Percentiles rank a stretch among this genome's conserved stretches.
Conservation (phyloP, 1,140 invertebrate species). For the Lerema accius region DNA sequence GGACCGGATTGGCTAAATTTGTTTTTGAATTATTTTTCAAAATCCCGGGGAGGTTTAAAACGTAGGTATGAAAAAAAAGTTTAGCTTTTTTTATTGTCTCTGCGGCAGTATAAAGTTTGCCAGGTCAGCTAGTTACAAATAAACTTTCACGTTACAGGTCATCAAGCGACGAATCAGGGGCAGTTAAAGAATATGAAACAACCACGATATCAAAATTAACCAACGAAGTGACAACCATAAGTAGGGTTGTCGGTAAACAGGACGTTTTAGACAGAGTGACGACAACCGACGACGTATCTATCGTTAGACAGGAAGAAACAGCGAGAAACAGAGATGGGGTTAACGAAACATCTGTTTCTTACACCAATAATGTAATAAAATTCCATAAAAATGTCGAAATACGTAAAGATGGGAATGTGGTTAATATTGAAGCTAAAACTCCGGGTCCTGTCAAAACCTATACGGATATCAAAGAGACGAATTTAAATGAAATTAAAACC, state of each 20-base stretch:
- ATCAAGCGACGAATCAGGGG: slow-evolving; percentile 71
- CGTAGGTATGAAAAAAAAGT: no score
- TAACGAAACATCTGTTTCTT: slow-evolving; percentile 59
- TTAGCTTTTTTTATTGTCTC: no score
- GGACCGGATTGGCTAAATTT: no score
- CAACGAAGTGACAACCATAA: slow-evolving; percentile 73
- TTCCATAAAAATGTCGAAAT: slow-evolving; percentile 67
- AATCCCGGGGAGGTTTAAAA: no score
- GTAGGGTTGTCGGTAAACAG: slow-evolving; percentile 62
- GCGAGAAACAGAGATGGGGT: slow-evolving; percentile 44
- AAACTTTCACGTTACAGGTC: slow-evolving; percentile 50
- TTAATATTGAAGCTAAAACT: slow-evolving; percentile 47
- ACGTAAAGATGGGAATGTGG: slow-evolving; percentile 50
- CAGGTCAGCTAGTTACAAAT: no score
- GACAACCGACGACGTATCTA: slow-evolving; percentile 47
- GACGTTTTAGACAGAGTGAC: slow-evolving; percentile 54
- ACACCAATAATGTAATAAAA: slow-evolving; percentile 72
- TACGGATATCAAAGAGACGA: slow-evolving; percentile 47
- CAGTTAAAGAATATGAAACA: slow-evolving; percentile 72
- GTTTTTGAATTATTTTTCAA: no score
- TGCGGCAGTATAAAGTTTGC: no score
- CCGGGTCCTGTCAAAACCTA: slow-evolving; percentile 37
- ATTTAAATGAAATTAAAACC: slow-evolving; percentile 37
- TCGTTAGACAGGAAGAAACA: slow-evolving; percentile 44
- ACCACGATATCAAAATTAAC: slow-evolving; percentile 75